Conservation (phyloP, 2,888 invertebrate genomes). For the Temnothorax rugatulus region DNA sequence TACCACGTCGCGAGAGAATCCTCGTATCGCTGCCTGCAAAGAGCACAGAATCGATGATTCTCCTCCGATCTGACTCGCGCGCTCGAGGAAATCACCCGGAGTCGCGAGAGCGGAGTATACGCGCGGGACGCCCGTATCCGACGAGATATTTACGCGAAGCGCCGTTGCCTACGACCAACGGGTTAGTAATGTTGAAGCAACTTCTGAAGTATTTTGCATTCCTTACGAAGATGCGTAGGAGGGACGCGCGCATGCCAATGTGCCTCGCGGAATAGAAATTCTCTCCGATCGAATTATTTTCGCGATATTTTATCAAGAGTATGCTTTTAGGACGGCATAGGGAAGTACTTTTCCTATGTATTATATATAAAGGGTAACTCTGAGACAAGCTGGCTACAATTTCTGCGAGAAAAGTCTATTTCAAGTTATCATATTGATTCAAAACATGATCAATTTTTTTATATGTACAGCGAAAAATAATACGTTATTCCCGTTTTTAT, state of each 20-base stretch:
- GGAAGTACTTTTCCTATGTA: background rate
- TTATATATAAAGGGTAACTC: background rate
- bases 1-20: conserved; percentile 72
- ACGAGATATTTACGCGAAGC: conserved; percentile 40
- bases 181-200: conserved; percentile 41
- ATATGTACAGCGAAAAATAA: background rate
- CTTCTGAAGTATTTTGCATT: conserved; percentile 50
- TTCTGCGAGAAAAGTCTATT: background rate
- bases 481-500: background rate
- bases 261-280: conserved; percentile 25
- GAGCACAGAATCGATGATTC: conserved; percentile 73
- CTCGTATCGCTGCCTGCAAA: conserved; percentile 67
- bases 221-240: conserved; percentile 37
- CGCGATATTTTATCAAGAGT: conserved; percentile 27
- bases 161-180: conserved; percentile 53
- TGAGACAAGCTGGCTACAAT: background rate
- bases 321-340: background rate
- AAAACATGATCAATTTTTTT: background rate
- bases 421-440: background rate
- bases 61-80: conserved; percentile 59
- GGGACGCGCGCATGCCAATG: conserved; percentile 13
- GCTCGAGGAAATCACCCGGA: conserved; percentile 54
- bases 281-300: conserved; percentile 25
- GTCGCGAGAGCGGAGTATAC: conserved; percentile 28
- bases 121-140: conserved; percentile 40